phyloP scores from a whole-genome alignment of 2,113 vertebrate species.

The Gallinago jamesoni region DNA sequence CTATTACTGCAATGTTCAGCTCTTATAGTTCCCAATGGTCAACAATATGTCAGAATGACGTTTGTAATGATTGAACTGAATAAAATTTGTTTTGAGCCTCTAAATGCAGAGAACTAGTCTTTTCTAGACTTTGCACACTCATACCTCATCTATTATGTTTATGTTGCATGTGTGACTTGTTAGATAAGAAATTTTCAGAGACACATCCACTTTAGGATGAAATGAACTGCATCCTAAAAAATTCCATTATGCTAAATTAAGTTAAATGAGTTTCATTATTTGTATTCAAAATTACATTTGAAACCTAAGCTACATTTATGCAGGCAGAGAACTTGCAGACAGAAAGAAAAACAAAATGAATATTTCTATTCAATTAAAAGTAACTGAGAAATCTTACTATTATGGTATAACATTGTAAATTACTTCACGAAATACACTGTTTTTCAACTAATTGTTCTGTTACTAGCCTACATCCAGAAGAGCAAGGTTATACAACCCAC shows the following conservation, averaged over 20 bases:
- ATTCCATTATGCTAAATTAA: neutral
- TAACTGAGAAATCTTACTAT: neutral
- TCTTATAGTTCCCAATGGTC: neutral
- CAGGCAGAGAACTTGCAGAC: neutral
- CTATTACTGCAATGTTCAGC: conserved; percentile 10
- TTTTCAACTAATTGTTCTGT: neutral
- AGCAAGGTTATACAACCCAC: fast-evolving
- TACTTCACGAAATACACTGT: neutral
- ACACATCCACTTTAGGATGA: neutral
- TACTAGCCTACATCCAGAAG: neutral
- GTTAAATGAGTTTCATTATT: conserved; percentile 10
- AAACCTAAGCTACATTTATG: neutral
- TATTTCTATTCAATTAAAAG: neutral
- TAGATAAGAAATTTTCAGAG: conserved; percentile 13
- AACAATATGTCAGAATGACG: neutral
- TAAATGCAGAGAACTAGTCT: neutral
- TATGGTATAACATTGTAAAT: neutral
- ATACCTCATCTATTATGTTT: neutral
- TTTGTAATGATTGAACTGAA: neutral
- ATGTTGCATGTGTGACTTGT: neutral
- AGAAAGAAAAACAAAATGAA: neutral
- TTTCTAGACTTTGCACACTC: neutral
- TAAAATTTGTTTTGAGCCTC: neutral
- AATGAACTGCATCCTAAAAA: conserved; percentile 14
- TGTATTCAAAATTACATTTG: neutral